These are phyloP conservation scores for Antheraea mylitta DNA, from an alignment of 1,140 invertebrate genomes.

Conservation along the genomic window DNA sequence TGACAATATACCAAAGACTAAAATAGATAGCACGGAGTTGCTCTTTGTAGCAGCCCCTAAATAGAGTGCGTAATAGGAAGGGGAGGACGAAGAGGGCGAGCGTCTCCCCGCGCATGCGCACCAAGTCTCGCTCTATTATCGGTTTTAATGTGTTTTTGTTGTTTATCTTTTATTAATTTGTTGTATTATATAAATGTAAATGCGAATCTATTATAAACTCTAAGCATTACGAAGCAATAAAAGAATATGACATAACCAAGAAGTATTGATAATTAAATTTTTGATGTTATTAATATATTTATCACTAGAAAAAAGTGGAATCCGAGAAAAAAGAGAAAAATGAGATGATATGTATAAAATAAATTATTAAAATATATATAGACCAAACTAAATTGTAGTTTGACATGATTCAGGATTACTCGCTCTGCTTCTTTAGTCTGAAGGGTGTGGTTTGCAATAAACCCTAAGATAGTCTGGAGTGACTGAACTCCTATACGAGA, in stretches of 20 bases:
- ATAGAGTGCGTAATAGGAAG: conserved; percentile 73
- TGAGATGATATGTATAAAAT: too few relatives aligned
- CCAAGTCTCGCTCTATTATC: conserved; percentile 50
- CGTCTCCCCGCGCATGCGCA: conserved; percentile 59
- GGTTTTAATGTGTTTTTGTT: conserved; percentile 71
- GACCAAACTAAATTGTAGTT: too few relatives aligned
- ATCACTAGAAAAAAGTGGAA: too few relatives aligned
- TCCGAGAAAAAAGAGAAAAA: too few relatives aligned
- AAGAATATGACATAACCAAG: neutral
- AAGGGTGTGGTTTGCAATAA: too few relatives aligned
- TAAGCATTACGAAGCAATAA: neutral
- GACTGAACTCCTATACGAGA: too few relatives aligned
- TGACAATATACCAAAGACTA: conserved; percentile 68
- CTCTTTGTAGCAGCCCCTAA: conserved; percentile 73
- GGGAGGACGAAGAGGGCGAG: conserved; percentile 60
- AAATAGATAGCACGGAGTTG: conserved; percentile 73
- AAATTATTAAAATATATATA: too few relatives aligned
- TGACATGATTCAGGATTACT: too few relatives aligned
- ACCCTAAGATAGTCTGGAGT: too few relatives aligned
- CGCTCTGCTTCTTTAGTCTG: too few relatives aligned
- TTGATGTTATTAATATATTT: too few relatives aligned
- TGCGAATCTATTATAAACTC: neutral
- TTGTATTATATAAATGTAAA: conserved; percentile 1
- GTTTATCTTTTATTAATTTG: conserved; percentile 46
- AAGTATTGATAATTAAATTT: too few relatives aligned